Conservation (phyloP, 2,888 invertebrate genomes). For the Leptinotarsa haldemani region DNA sequence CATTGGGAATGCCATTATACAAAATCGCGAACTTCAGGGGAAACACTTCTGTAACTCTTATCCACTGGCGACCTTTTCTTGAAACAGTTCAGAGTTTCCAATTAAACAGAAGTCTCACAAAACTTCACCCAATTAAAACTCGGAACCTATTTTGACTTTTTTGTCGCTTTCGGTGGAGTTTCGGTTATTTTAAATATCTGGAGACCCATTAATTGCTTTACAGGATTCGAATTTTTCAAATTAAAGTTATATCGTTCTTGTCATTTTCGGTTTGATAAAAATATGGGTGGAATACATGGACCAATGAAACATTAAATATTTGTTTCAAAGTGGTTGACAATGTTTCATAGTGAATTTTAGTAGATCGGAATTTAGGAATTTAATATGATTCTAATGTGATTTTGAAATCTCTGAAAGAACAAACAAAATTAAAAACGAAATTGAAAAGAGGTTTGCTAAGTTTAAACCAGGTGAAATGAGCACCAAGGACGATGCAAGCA, state of each 20-base stretch:
- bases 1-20: not conserved
- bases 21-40: slow-evolving; percentile 5
- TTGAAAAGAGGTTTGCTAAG: too few relatives aligned
- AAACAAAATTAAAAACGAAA: too few relatives aligned
- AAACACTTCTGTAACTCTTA: slow-evolving; percentile 6
- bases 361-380: too few relatives aligned
- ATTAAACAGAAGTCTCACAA: slow-evolving; percentile 12
- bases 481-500: too few relatives aligned
- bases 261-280: not conserved
- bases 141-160: slow-evolving; percentile 16
- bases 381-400: too few relatives aligned
- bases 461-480: too few relatives aligned
- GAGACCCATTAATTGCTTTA: not conserved
- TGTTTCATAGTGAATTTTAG: too few relatives aligned
- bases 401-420: too few relatives aligned
- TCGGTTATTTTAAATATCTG: not conserved
- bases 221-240: not conserved
- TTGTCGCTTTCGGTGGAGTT: not conserved
- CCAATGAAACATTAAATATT: not conserved
- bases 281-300: not conserved
- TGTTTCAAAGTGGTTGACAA: too few relatives aligned
- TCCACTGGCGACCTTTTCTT: slow-evolving; percentile 18
- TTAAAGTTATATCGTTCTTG: not conserved
- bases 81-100: slow-evolving; percentile 17
- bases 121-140: slow-evolving; percentile 18